Base-by-base conservation (phyloP, 2,113 vertebrate genomes). In the Coryphaenoides rupestris region DNA sequence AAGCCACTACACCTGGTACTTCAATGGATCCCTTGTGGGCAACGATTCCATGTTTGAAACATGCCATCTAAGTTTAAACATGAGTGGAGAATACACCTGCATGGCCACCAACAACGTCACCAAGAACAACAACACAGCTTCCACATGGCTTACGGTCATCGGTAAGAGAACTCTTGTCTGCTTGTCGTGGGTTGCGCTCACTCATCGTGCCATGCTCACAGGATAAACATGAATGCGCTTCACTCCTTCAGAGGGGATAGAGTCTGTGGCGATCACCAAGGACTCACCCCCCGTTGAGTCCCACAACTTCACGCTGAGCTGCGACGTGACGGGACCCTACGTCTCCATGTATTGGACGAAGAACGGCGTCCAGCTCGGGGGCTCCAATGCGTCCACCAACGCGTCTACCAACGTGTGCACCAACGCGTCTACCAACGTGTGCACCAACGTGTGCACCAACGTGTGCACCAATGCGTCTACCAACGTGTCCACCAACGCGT, bases 11-110 rank as follows among this genome's bases (percentile, higher is more conserved):
- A 78, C 24, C 65, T 91, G 88, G 89, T 81, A 60, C 69, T 85
- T 81, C 60, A 86, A 77, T 45, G 66, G 47, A 24, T 61, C 58
- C 0, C 1, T 19, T 0, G 66, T 84, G 22, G 73, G 60, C 17
- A 68, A 75, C 14, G 68, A 64, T 0, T 69, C 87, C 21, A 0
- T 55, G 16, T 73, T 76, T 21, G 3, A 46, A 62, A 65, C 56
- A 12, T 13, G 3, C 1, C 19, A 0, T 55, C 49, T 90, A 33
- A 52, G 70, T 21, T 24, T 72, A 0, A 79, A 72, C 50, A 85
- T 76, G 76, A 86, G 76, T 40, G 84, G 87, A 66, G 14, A 40
- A 16, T 90, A 89, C 70, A 86, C 72, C 21, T 91, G 90, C 46
- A 55, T 60, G 58, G 87, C 88, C 23, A 55, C 63, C 45, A 91